Evolutionary conservation across 2,113 vertebrate species (phyloP), one percentile per base, ranked within the genome.

Genomic region (Myxocyprinus asiaticus): DNA sequence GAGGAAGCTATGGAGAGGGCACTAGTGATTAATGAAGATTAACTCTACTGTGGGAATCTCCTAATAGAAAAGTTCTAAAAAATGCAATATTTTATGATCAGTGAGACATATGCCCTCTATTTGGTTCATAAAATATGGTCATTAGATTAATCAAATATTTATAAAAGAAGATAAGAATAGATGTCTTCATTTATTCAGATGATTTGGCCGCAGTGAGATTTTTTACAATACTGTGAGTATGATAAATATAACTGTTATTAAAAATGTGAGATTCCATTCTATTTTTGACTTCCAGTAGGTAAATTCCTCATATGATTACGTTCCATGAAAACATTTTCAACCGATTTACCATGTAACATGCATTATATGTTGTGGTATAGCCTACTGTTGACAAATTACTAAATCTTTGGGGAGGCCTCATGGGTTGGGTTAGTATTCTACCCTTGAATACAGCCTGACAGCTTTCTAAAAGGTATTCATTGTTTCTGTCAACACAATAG

Each of bases 201-300:
- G 45, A 71, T 84, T 64, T 70, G 86, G 78, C 75, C 83, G 77
- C 76, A 83, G 51, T 56, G 75, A 55, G 5, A 68, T 33, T 44
- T 87, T 78, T 44, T 53, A 17, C 9, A 64, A 45, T 77, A 83
- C 85, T 85, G 75, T 81, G 82, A 81, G 84, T 55, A 44, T 85
- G 83, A 90, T 71, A 88, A 87, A 90, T 88, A 69, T 69, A 61
- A 10, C 14, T 59, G 9, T 65, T 65, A 86, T 91, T 86, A 91
- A 91, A 90, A 85, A 89, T 90, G 67, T 2, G 88, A 80, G 84
- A 77, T 4, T 81, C 48, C 51, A 67, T 88, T 86, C 79, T 73
- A 75, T 84, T 75, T 81, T 62, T 42, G 56, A 59, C 63, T 56
- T 15, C n/a, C 11, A n/a, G 14, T 58, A n/a, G 14, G 14, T 58